A percentile compares a stretch with the other conserved stretches of the same genome.
phyloP scores from a whole-genome alignment of 2,797 vertebrate genomes.

The Etheostoma perlongum region DNA sequence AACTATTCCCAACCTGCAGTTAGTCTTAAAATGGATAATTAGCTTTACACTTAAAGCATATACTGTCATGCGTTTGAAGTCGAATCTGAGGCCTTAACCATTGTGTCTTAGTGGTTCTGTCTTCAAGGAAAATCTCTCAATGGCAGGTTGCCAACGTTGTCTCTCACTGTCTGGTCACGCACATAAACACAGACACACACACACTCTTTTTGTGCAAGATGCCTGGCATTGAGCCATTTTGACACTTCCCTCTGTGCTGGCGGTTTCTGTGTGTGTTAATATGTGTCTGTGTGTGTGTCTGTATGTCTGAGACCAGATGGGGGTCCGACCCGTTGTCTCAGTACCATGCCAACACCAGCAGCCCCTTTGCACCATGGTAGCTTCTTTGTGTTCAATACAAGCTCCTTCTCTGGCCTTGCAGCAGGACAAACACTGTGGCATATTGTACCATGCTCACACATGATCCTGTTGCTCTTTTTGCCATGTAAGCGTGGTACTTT shows the following conservation, averaged over 20 bases:
- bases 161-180: conserved; percentile 68
- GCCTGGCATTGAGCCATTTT: conserved; percentile 69
- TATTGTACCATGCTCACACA: conserved; percentile 17
- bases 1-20: conserved; percentile 4
- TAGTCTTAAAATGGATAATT: conserved; percentile 46
- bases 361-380: conserved; percentile 62
- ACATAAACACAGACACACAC: conserved; percentile 53
- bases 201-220: conserved; percentile 55
- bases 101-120: conserved; percentile 37
- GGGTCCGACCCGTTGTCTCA: conserved; percentile 68
- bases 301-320: conserved; percentile 73
- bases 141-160: conserved; percentile 72
- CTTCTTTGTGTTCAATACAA: conserved; percentile 64
- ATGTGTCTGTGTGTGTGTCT: conserved; percentile 26
- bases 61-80: conserved; percentile 3
- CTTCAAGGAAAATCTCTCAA: conserved; percentile 52
- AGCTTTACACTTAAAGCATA: conserved; percentile 23
- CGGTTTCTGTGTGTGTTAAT: conserved; percentile 12
- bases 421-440: conserved; percentile 18
- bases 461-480: conserved; percentile 18
- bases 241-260: conserved; percentile 54
- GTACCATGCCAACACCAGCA: conserved; percentile 65
- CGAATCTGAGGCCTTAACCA: conserved; percentile 12
- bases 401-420: conserved; percentile 49
- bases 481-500: not conserved